These are phyloP conservation scores for Autographa pulchrina DNA, from an alignment of 2,888 invertebrate species.

Conservation along the genomic window DNA sequence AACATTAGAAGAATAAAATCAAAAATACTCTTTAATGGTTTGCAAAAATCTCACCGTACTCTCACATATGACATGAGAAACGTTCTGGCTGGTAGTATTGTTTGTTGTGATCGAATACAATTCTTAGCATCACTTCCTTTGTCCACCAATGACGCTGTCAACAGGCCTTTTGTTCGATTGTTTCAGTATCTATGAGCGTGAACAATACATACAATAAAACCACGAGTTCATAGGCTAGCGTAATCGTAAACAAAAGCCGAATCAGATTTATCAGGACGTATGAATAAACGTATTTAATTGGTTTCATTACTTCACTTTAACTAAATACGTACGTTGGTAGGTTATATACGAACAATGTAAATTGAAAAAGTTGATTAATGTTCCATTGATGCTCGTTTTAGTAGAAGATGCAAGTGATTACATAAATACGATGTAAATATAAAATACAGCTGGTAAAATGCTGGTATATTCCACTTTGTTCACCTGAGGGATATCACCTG, in stretches of 20 bases:
- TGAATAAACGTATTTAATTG: slow-evolving; percentile 7
- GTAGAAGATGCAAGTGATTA: background rate
- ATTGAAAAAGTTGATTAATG: background rate
- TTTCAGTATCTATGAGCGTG: slow-evolving; percentile 46
- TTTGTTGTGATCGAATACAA: slow-evolving; percentile 44
- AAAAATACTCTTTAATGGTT: background rate
- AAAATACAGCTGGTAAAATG: background rate
- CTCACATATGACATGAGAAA: slow-evolving; percentile 5
- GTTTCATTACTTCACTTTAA: background rate
- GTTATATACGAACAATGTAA: background rate
- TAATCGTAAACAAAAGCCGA: slow-evolving; percentile 21
- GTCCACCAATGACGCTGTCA: slow-evolving; percentile 57
- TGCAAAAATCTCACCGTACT: background rate
- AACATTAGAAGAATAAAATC: too few relatives aligned
- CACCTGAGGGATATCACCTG: too few relatives aligned
- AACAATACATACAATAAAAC: slow-evolving; percentile 47
- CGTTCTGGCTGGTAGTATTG: slow-evolving; percentile 28
- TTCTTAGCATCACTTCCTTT: slow-evolving; percentile 45
- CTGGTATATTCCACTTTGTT: too few relatives aligned
- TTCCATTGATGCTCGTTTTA: background rate
- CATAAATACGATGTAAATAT: background rate
- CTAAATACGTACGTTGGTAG: background rate
- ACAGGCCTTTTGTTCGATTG: slow-evolving; percentile 65
- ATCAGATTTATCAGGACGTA: background rate
- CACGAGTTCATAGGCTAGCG: slow-evolving; percentile 24